Evolutionary conservation across 2,113 vertebrate species (phyloP).

Genomic region (Crypturellus undulatus): DNA sequence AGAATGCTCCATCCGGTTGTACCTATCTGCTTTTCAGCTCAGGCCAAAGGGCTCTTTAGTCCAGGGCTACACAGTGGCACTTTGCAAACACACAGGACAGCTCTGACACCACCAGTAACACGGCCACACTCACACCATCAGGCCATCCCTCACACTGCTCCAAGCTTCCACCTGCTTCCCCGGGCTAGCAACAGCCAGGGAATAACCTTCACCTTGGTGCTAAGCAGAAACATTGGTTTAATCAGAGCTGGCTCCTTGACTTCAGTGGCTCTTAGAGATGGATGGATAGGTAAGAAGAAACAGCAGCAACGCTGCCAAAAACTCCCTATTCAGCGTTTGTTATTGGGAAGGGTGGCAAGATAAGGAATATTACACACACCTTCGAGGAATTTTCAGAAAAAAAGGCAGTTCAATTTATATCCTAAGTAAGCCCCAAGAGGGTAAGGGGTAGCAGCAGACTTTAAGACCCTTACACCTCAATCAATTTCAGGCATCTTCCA

Average conservation of each 20-base stretch:
- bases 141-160: not conserved
- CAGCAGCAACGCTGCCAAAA: not conserved
- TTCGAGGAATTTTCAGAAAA: not conserved
- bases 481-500: not conserved
- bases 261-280: not conserved
- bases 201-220: not conserved
- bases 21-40: not conserved
- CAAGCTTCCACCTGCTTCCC: not conserved
- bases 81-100: not conserved
- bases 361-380: not conserved
- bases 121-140: not conserved
- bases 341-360: not conserved
- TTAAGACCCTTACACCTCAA: not conserved
- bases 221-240: not conserved
- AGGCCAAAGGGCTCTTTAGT: not conserved
- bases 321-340: not conserved
- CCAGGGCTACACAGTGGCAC: accelerated
- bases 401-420: not conserved
- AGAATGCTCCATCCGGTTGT: accelerated
- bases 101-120: accelerated
- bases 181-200: not conserved
- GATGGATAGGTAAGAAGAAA: not conserved
- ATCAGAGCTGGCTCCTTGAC: not conserved
- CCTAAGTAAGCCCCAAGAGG: not conserved
- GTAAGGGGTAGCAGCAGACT: not conserved